phyloP scores from a whole-genome alignment of 2,888 invertebrate species.

The Cryptocephalus moraei region DNA sequence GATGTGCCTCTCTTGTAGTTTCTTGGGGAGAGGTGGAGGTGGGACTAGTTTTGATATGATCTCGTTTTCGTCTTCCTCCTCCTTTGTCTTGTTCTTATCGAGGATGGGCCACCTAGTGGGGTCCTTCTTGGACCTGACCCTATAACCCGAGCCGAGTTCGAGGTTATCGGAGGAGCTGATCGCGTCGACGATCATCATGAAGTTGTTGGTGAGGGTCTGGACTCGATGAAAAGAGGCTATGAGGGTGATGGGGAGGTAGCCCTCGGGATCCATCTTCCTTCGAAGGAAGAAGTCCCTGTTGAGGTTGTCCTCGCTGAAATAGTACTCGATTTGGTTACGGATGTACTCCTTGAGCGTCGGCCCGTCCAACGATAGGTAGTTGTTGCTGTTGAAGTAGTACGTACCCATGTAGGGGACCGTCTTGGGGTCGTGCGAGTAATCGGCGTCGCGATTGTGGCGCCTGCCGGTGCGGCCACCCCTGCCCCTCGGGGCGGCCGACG shows the following conservation, averaged over 20 bases:
- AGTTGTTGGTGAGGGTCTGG: slow-evolving; percentile 74
- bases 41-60: slow-evolving; percentile 55
- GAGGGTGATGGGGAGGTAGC: slow-evolving; percentile 84
- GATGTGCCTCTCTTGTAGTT: slow-evolving; percentile 36
- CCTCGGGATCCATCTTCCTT: slow-evolving; percentile 91
- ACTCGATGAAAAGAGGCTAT: slow-evolving; percentile 96
- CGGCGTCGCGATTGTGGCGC: slow-evolving; percentile 17
- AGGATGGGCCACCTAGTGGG: slow-evolving; percentile 84
- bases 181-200: slow-evolving; percentile 73
- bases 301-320: slow-evolving; percentile 95
- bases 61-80: slow-evolving; percentile 15
- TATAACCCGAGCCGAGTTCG: slow-evolving; percentile 63
- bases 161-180: slow-evolving; percentile 78
- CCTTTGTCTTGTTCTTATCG: slow-evolving; percentile 38
- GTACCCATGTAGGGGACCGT: slow-evolving; percentile 48
- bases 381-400: slow-evolving; percentile 49
- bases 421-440: slow-evolving; percentile 41
- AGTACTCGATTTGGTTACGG: slow-evolving; percentile 93
- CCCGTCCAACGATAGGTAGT: slow-evolving; percentile 32
- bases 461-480: slow-evolving; percentile 24
- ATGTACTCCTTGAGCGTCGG: slow-evolving; percentile 71
- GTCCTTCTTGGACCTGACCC: slow-evolving; percentile 72
- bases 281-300: slow-evolving; percentile 92
- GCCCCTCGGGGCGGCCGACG: slow-evolving; percentile 28
- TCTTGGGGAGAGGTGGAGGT: slow-evolving; percentile 61